Conservation (phyloP, 2,797 vertebrate species). For the Peromyscus melanophrys region DNA sequence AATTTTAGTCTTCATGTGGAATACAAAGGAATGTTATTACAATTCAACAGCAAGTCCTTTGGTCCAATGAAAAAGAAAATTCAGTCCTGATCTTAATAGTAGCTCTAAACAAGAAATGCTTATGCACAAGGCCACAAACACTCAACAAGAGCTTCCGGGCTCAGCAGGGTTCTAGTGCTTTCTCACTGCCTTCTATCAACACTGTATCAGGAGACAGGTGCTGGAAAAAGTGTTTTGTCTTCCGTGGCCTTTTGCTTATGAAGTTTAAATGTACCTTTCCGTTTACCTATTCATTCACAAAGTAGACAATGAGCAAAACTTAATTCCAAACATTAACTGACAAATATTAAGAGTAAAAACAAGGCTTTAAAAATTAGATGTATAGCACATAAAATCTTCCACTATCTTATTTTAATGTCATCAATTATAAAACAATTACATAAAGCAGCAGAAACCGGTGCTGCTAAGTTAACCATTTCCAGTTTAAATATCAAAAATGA, state of each 20-base stretch:
- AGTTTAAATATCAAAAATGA: constrained; percentile 52
- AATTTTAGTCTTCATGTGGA: constrained; percentile 62
- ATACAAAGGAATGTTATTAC: constrained; percentile 63
- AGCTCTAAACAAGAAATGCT: not conserved
- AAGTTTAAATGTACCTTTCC: constrained; percentile 31
- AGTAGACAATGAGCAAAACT: constrained; percentile 13
- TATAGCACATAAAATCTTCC: not conserved
- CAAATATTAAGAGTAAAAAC: constrained; percentile 62
- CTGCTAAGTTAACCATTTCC: constrained; percentile 32
- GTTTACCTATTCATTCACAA: constrained; percentile 19
- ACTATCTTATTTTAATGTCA: constrained; percentile 38
- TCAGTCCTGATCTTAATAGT: constrained; percentile 44
- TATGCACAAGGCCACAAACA: constrained; percentile 40
- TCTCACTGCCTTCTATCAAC: not conserved
- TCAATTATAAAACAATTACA: constrained; percentile 62
- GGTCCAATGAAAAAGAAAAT: constrained; percentile 53
- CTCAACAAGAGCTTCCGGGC: constrained; percentile 21
- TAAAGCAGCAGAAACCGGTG: constrained; percentile 53
- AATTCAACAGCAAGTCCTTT: constrained; percentile 60
- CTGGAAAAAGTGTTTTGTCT: constrained; percentile 43
- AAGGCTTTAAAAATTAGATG: not conserved
- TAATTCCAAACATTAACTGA: constrained; percentile 6
- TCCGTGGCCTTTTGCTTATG: not conserved
- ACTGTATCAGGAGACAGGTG: not conserved
- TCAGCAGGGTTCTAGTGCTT: not conserved